Evolutionary conservation across 35 echinoderm and acorn worm genomes (phyloP), one percentile per base, ranked within the genome.

Genomic region (Holothuria glaberrima): DNA sequence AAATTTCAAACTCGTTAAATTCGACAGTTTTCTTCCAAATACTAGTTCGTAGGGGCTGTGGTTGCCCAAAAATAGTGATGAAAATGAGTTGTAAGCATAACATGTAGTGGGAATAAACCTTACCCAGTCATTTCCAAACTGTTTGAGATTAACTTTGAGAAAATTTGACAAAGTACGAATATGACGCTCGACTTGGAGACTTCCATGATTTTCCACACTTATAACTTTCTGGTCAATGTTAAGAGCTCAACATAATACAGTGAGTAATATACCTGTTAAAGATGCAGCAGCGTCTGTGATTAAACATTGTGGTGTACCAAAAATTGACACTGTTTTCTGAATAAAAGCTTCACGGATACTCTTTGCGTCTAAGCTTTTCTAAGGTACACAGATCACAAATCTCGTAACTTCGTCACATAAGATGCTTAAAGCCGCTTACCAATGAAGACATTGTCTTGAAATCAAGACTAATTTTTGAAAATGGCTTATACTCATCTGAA

Each of bases 371-470:
- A 92, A 80, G 26, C 65, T 86, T 83, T 86, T 86, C 33, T 75
- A 74, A 85, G 90, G 90, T 18, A 35, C 80, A 74, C 90, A 92
- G 22, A 92, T 61, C 4, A 86, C 66, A 77, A 92, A 92, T 48
- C 82, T 4, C 21, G 58, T 87, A 22, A 92, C 87, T 62, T 91
- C 61, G 48, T 82, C 88, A 65, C 88, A 81, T 90, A 9, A 71
- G 44, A 45, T 91, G 83, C 62, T 85, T 61, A 32, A 76, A 92
- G 22, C 90, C 90, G 14, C 52, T 60, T 34, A 46, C 16, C 46
- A 82, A 92, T 57, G 62, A 66, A n/a, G 90, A 82, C 90, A 87
- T 87, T 12, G 81, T 76, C 29, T 92, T 87, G 41, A 92, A 92
- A 59, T 87, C 82, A 46, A 92, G 82, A 63, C 90, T 87, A 16